A percentile compares a stretch with the other conserved stretches of the same genome.
Conservation (phyloP, 2,113 vertebrate genomes). For the Theristicus caerulescens region DNA sequence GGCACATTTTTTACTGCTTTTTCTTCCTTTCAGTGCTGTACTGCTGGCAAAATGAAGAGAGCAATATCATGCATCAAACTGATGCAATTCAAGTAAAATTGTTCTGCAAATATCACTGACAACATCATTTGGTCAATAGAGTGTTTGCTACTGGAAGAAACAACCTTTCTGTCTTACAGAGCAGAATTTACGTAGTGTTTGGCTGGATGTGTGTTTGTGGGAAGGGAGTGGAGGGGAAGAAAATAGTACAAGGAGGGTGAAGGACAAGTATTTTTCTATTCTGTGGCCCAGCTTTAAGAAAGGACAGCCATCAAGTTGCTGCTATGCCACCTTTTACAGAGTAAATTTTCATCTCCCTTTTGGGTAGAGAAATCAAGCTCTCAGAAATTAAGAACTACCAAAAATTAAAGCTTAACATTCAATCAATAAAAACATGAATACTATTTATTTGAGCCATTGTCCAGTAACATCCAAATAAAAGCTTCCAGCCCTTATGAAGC, state of each 20-base stretch:
- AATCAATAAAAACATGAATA: neutral
- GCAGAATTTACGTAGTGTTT: neutral
- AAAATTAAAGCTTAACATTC: neutral
- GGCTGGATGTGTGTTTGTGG: neutral
- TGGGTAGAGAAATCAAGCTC: neutral
- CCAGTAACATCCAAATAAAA: neutral
- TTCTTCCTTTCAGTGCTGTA: neutral
- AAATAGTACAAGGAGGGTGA: neutral
- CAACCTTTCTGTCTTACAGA: neutral
- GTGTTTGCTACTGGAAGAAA: neutral
- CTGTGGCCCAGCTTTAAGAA: neutral
- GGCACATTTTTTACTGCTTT: neutral
- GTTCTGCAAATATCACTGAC: neutral
- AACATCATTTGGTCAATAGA: neutral
- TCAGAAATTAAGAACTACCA: neutral
- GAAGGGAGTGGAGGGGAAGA: neutral
- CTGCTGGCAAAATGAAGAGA: neutral
- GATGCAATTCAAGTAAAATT: neutral
- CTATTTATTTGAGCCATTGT: neutral
- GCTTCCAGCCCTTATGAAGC: neutral
- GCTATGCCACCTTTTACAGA: neutral
- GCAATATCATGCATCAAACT: neutral
- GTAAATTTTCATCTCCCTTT: neutral
- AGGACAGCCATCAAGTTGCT: neutral
- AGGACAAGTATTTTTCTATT: neutral